Percentiles rank a stretch among this genome's conserved stretches.
Conservation (phyloP, 2,888 invertebrate species). For the Melitaea athalia region DNA sequence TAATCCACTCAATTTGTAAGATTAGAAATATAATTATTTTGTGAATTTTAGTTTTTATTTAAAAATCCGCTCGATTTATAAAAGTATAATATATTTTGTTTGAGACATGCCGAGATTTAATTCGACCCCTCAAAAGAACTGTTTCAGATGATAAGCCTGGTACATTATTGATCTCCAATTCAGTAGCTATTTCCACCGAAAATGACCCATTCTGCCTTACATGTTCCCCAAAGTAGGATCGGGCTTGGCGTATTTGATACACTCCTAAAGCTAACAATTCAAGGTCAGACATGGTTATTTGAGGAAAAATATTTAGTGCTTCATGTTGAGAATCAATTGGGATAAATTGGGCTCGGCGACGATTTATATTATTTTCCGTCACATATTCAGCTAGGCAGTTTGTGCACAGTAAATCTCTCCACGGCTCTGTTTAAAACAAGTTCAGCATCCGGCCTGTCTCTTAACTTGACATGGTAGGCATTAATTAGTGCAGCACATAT, state of each 20-base stretch:
- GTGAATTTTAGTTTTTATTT: no score
- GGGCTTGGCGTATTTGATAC: background rate
- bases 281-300: background rate
- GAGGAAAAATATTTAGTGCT: background rate
- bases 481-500: slow-evolving; percentile 26
- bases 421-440: slow-evolving; percentile 10
- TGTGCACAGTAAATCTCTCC: background rate
- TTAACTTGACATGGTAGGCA: slow-evolving; percentile 19
- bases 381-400: slow-evolving; percentile 17
- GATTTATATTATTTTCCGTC: slow-evolving; percentile 17
- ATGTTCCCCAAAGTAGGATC: no score
- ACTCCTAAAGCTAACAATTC: background rate
- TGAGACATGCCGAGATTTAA: background rate
- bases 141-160: background rate
- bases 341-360: slow-evolving; percentile 7
- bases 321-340: background rate
- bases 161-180: background rate
- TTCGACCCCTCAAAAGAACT: background rate
- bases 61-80: no score
- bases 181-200: background rate
- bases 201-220: no score
- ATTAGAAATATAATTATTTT: no score
- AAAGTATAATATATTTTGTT: no score
- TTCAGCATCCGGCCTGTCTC: slow-evolving; percentile 21
- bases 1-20: no score